These are phyloP conservation scores for Mohoua ochrocephala DNA, from an alignment of 2,113 vertebrate genomes.

Conservation along the genomic window DNA sequence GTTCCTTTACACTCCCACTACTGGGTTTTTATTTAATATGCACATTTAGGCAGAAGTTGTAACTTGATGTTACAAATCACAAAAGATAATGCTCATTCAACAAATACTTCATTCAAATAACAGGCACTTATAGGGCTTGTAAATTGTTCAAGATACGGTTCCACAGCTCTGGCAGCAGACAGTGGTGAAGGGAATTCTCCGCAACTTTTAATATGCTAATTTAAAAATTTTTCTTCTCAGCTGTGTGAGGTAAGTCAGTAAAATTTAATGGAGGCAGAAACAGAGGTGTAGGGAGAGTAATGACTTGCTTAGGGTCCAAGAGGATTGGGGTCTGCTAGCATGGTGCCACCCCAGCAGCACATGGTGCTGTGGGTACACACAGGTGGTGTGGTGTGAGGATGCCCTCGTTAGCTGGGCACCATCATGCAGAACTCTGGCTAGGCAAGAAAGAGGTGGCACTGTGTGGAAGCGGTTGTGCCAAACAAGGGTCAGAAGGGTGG, in stretches of 20 bases:
- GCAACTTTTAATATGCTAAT: neutral
- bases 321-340: neutral
- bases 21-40: neutral
- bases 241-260: neutral
- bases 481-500: neutral
- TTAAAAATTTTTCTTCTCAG: neutral
- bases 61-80: neutral
- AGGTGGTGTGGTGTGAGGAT: neutral
- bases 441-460: neutral
- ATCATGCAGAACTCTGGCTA: fast-evolving
- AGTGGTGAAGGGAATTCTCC: neutral
- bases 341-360: fast-evolving
- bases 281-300: neutral
- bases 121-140: neutral
- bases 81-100: neutral
- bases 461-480: neutral
- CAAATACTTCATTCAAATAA: neutral
- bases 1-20: neutral
- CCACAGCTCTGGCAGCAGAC: neutral
- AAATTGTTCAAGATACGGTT: neutral
- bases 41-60: neutral
- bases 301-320: neutral
- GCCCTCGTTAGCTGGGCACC: fast-evolving
- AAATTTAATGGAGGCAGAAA: neutral
- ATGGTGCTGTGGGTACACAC: neutral